phyloP scores from a whole-genome alignment of 1,140 invertebrate species.

The Drosophila navojoa region DNA sequence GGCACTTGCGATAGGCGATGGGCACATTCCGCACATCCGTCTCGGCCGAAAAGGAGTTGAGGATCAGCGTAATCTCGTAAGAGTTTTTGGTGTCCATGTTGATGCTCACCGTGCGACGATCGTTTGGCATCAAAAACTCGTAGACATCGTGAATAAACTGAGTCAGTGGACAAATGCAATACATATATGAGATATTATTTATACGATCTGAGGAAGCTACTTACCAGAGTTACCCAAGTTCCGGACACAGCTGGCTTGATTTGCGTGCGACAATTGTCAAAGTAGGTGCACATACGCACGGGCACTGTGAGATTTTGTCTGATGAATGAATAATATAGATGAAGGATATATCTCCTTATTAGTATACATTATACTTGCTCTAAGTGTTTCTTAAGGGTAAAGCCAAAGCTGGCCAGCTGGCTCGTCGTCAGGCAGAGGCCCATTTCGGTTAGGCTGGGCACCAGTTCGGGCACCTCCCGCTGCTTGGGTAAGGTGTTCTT shows the following conservation, averaged over 20 bases:
- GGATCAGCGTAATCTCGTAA: constrained; percentile 46
- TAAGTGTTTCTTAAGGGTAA: too few relatives aligned
- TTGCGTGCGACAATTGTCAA: constrained; percentile 8
- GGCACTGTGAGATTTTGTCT: constrained; percentile 18
- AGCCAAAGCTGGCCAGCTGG: constrained; percentile 48
- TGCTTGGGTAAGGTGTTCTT: neutral
- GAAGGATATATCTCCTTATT: too few relatives aligned
- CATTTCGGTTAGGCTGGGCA: constrained; percentile 54
- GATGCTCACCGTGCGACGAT: constrained; percentile 48
- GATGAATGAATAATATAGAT: too few relatives aligned
- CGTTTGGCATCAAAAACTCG: constrained; percentile 61
- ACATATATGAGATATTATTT: neutral
- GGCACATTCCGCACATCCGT: constrained; percentile 65
- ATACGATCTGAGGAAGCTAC: neutral
- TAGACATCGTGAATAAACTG: constrained; percentile 72
- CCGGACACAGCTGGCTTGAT: neutral
- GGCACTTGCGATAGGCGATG: constrained; percentile 74
- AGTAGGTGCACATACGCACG: neutral
- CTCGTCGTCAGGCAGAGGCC: constrained; percentile 67
- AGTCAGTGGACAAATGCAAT: neutral
- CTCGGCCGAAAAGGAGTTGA: constrained; percentile 60
- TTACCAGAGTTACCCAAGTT: constrained; percentile 1
- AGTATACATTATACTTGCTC: too few relatives aligned
- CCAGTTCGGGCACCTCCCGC: constrained; percentile 30
- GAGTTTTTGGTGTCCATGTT: constrained; percentile 43